These are phyloP conservation scores for Sturnus vulgaris DNA, from an alignment of 2,113 vertebrate species.

Conservation along the genomic window DNA sequence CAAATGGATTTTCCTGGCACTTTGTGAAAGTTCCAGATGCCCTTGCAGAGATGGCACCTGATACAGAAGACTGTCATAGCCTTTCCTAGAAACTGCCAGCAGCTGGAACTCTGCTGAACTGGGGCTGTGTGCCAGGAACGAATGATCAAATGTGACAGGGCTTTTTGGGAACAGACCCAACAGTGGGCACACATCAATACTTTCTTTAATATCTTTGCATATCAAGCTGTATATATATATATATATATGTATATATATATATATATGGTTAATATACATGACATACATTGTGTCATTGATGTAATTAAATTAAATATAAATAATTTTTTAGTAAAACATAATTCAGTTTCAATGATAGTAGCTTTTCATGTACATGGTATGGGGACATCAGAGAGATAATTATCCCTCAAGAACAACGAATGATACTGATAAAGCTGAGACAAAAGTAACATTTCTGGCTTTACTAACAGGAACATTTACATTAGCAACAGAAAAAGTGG, in stretches of 20 bases:
- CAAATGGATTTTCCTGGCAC: neutral
- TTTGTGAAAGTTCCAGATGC: neutral
- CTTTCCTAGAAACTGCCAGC: neutral
- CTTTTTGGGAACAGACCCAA: neutral
- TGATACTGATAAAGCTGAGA: neutral
- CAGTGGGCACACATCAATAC: neutral
- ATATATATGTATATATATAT: neutral
- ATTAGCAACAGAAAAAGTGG: neutral
- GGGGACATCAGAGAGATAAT: neutral
- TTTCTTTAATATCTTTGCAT: neutral
- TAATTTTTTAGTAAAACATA: neutral
- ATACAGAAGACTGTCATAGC: neutral
- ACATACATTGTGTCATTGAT: neutral
- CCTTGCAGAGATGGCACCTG: neutral
- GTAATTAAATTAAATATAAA: neutral
- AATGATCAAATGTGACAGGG: neutral
- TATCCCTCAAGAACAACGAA: neutral
- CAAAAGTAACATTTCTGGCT: neutral
- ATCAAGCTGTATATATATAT: neutral
- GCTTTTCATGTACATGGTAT: neutral
- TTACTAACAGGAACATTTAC: neutral
- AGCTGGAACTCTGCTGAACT: neutral
- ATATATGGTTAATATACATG: neutral
- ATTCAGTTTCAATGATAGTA: neutral
- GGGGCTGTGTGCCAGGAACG: accelerated